A percentile compares a stretch with the other conserved stretches of the same genome.
These are phyloP conservation scores for Petrocephalus microphthalmus DNA, from an alignment of 2,113 vertebrate species.

Conservation along the genomic window DNA sequence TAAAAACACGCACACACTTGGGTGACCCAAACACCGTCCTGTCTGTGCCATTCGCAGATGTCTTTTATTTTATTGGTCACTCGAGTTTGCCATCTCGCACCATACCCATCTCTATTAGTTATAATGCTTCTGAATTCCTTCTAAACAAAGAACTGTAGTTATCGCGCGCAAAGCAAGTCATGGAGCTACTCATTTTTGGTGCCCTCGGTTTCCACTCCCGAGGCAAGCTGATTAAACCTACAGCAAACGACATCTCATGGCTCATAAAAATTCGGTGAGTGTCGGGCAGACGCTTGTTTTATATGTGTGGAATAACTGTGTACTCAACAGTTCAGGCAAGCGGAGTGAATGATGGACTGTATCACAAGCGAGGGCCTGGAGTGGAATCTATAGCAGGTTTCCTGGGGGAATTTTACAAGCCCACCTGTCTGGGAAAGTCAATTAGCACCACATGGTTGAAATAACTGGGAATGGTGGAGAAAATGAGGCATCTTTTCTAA, in stretches of 20 bases:
- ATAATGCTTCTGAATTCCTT: background rate
- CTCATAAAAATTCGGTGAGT: background rate
- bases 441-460: background rate
- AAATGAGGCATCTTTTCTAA: background rate
- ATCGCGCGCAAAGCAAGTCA: background rate
- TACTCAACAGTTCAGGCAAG: constrained; percentile 4
- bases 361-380: background rate
- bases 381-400: background rate
- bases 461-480: background rate
- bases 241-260: too few species aligned
- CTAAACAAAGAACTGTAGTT: background rate
- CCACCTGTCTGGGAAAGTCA: background rate
- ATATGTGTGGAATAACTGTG: constrained; percentile 1
- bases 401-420: background rate
- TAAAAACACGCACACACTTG: background rate
- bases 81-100: background rate
- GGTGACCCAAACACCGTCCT: background rate
- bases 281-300: background rate
- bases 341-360: background rate
- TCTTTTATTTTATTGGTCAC: background rate
- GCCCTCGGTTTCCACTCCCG: background rate
- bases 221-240: background rate
- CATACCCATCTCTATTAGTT: background rate
- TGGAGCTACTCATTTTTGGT: background rate
- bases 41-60: background rate